A percentile compares a stretch with the other conserved stretches of the same genome.
Conservation (phyloP, 2,888 invertebrate species). For the Apamea anceps region DNA sequence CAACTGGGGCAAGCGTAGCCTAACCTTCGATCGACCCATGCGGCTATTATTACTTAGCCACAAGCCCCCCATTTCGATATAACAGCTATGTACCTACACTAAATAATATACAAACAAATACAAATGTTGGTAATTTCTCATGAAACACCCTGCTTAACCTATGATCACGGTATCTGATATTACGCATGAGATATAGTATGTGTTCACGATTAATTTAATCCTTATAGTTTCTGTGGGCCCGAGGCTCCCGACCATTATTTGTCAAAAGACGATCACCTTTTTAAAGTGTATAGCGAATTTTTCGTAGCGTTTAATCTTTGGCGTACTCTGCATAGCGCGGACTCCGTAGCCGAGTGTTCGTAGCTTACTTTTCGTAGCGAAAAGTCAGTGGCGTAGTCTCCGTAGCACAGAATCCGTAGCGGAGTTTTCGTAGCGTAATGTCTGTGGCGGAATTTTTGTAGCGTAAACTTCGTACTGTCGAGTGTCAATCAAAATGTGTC, state of each 20-base stretch:
- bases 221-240: background rate
- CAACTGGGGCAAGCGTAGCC: background rate
- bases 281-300: background rate
- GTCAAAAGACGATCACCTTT: background rate
- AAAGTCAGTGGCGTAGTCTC: too few relatives aligned
- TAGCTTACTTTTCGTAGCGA: background rate
- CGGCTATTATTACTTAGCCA: background rate
- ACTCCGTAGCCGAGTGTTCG: background rate
- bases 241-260: background rate
- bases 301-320: background rate
- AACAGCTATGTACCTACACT: too few relatives aligned
- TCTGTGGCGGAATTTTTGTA: background rate
- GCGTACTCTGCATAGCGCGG: background rate
- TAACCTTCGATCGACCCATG: background rate
- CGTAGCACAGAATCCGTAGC: background rate
- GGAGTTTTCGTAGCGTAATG: background rate
- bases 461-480: background rate
- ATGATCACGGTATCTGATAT: slow-evolving; percentile 35
- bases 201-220: slow-evolving; percentile 19
- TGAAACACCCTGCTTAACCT: slow-evolving; percentile 28
- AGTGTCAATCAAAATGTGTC: background rate
- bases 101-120: slow-evolving; percentile 4
- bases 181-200: background rate
- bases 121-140: slow-evolving; percentile 23
- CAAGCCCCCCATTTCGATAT: background rate